These are phyloP conservation scores for Apodemia zela DNA, from an alignment of 2,888 invertebrate species.

Conservation along the genomic window DNA sequence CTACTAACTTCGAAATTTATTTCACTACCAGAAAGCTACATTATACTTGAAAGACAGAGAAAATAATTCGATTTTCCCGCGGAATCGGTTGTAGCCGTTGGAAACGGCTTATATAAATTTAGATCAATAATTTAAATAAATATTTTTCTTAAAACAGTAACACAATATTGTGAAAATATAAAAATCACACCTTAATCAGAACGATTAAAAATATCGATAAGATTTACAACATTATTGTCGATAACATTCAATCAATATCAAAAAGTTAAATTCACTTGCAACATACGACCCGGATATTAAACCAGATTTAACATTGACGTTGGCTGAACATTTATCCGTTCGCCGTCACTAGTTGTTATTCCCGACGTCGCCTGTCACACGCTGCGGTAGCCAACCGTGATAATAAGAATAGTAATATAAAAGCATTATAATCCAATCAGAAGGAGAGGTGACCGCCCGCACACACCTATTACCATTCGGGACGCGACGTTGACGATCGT, in stretches of 20 bases:
- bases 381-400: constrained; percentile 66
- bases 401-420: constrained; percentile 78
- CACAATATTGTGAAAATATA: too few relatives aligned
- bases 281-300: constrained; percentile 35
- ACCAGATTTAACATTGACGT: constrained; percentile 26
- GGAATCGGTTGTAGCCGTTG: too few relatives aligned
- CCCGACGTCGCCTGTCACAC: constrained; percentile 62
- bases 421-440: constrained; percentile 79
- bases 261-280: neutral
- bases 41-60: too few relatives aligned
- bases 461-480: constrained; percentile 65
- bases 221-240: neutral
- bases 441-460: constrained; percentile 67
- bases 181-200: neutral
- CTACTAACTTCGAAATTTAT: too few relatives aligned
- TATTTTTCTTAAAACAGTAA: too few relatives aligned
- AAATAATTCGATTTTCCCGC: too few relatives aligned
- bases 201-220: neutral
- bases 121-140: too few relatives aligned
- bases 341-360: constrained; percentile 60
- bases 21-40: too few relatives aligned
- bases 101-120: too few relatives aligned
- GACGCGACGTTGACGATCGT: constrained; percentile 57
- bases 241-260: neutral
- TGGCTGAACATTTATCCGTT: constrained; percentile 23